phyloP scores from a whole-genome alignment of 2,888 invertebrate species.

The Lasius platythorax region DNA sequence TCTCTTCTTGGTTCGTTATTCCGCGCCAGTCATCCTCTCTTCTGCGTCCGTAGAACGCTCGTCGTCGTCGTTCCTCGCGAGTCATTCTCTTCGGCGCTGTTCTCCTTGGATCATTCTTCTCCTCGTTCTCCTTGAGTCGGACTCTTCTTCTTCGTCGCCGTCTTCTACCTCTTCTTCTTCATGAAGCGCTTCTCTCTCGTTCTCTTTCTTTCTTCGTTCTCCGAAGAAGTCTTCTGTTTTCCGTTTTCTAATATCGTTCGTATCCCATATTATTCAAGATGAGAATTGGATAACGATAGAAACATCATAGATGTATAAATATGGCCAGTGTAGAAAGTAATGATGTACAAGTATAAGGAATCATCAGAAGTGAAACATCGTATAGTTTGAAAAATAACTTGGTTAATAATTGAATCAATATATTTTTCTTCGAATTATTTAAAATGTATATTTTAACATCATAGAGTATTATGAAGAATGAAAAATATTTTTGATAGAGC shows the following conservation, averaged over 20 bases:
- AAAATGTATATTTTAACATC: not conserved
- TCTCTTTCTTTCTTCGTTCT: not conserved
- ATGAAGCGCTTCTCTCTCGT: not conserved
- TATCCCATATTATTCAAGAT: not conserved
- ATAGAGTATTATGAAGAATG: not conserved
- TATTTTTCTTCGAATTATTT: not conserved
- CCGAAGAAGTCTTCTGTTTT: constrained; percentile 11
- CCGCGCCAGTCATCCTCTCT: constrained; percentile 50
- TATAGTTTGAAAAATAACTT: not conserved
- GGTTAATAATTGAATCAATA: not conserved
- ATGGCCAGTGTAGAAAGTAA: not conserved
- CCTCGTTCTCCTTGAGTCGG: constrained; percentile 51
- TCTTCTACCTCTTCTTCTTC: constrained; percentile 37
- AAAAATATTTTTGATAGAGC: not conserved
- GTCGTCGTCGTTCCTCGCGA: constrained; percentile 33
- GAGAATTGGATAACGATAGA: not conserved
- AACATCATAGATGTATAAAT: no score
- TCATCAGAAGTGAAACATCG: not conserved
- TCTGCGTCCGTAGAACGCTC: constrained; percentile 11
- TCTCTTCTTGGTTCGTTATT: constrained; percentile 47
- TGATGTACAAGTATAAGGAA: not conserved
- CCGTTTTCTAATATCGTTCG: constrained; percentile 17
- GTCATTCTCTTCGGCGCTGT: constrained; percentile 55
- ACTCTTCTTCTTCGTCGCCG: constrained; percentile 29
- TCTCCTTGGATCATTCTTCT: constrained; percentile 53